Evolutionary conservation across 64 coral and sea anemone genomes (phyloP).

Genomic region (Montipora sp.): DNA sequence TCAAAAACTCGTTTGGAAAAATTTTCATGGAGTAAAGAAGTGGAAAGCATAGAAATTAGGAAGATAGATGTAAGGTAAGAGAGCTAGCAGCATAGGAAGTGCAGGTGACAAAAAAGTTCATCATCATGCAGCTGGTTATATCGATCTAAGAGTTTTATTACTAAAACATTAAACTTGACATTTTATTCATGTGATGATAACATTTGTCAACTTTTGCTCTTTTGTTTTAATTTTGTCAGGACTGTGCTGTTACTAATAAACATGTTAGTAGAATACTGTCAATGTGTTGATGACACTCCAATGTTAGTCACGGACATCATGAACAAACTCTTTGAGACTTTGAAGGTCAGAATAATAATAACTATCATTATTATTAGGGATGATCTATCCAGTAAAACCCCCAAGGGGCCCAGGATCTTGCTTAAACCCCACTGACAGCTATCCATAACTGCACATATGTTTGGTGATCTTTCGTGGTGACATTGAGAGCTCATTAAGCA

Average conservation of each 20-base stretch:
- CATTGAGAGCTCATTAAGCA: neutral
- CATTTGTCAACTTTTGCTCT: neutral
- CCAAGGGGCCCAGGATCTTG: neutral
- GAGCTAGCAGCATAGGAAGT: too few species aligned
- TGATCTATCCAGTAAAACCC: neutral
- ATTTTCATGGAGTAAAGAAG: too few species aligned
- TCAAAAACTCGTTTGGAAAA: too few species aligned
- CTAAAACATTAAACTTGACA: too few species aligned
- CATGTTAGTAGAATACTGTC: constrained; percentile 98
- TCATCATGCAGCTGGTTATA: too few species aligned
- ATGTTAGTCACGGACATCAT: constrained; percentile 98
- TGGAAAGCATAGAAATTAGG: too few species aligned
- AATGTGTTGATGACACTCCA: constrained; percentile 95
- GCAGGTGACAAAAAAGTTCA: too few species aligned
- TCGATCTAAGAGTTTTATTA: too few species aligned
- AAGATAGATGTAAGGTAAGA: too few species aligned
- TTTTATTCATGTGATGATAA: neutral
- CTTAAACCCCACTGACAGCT: neutral
- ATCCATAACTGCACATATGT: neutral
- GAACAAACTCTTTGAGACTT: constrained; percentile 96
- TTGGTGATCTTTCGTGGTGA: neutral
- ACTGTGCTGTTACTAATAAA: constrained; percentile 91
- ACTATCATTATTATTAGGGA: too few species aligned
- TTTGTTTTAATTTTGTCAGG: constrained; percentile 6
- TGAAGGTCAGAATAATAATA: constrained; percentile 72